Evolutionary conservation across 2,797 vertebrate genomes (phyloP), one percentile per base, ranked within the genome.

Genomic region (Spheniscus humboldti): DNA sequence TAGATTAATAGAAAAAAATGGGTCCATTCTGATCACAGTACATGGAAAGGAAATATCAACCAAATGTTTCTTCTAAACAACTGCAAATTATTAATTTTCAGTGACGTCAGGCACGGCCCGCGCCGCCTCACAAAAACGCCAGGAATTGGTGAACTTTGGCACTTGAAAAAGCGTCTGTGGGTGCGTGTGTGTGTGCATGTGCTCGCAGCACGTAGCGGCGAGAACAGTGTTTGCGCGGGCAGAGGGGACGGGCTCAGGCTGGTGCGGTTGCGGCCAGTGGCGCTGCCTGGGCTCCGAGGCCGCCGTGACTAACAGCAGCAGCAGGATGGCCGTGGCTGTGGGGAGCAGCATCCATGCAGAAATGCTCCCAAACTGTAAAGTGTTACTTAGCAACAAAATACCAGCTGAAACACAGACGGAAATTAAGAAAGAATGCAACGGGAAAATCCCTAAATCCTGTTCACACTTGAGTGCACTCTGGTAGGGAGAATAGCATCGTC

Each of bases 41-140:
- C 78, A 62, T 43, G 89, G 69, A 90, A 91, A 97, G 95, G 87
- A 97, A 97, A 96, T 91, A 95, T 92, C 95, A 81, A 95, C 91
- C 96, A 96, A 96, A 95, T 94, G 94, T 94, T 96, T 97, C 86
- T 92, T 94, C 95, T 97, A 97, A 97, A 97, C 97, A 97, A 94
- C 92, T 95, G 96, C 94, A 92, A 95, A 93, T 97, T 97, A 96
- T 96, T 95, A 96, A 96, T 97, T 96, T 96, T 72, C 45, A 35
- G 64, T 96, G 92, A 96, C 67, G 62, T 96, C 90, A 94, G 92
- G 83, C 77, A 13, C 2, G 25, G 76, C 56, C 68, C 6, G 18
- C 16, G 16, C 89, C 1, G 22, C 84, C 93, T 72, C 45, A 12
- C 88, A 88, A 71, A 35, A 77, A 45, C 2, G 27, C 82, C 91